A percentile compares a stretch with the other conserved stretches of the same genome.
phyloP scores from a whole-genome alignment of 2,113 vertebrate species.

The Camelus bactrianus region DNA sequence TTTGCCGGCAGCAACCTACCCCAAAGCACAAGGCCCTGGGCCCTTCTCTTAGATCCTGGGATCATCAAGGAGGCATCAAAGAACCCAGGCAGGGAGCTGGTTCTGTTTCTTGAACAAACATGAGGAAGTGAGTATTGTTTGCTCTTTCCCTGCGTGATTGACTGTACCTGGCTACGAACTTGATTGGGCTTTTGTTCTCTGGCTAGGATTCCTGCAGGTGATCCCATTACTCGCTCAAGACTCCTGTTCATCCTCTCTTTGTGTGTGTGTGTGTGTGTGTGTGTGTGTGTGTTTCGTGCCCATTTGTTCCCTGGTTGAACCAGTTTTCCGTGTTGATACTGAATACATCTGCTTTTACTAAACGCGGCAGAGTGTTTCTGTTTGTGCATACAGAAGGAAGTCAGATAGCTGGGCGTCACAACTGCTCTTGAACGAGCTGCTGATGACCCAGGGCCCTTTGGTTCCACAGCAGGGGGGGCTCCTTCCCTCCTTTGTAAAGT shows the following conservation, averaged over 20 bases:
- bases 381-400: slow-evolving; percentile 56
- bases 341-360: slow-evolving; percentile 39
- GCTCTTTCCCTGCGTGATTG: neutral
- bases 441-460: neutral
- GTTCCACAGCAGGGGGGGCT: neutral
- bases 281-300: neutral
- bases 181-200: neutral
- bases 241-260: slow-evolving; percentile 33
- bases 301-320: slow-evolving; percentile 60
- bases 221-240: neutral
- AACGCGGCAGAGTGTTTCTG: neutral
- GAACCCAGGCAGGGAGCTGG: neutral
- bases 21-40: neutral
- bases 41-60: neutral
- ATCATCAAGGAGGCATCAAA: neutral
- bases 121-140: neutral
- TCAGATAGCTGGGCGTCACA: neutral
- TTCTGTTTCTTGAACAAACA: neutral
- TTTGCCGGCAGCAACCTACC: neutral
- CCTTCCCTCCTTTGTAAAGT: neutral
- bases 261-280: too few relatives aligned
- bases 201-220: neutral
- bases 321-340: slow-evolving; percentile 61
- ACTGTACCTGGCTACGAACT: neutral
- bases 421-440: neutral